Base-by-base conservation (phyloP, 2,888 invertebrate species). In the Apantesis nais region DNA sequence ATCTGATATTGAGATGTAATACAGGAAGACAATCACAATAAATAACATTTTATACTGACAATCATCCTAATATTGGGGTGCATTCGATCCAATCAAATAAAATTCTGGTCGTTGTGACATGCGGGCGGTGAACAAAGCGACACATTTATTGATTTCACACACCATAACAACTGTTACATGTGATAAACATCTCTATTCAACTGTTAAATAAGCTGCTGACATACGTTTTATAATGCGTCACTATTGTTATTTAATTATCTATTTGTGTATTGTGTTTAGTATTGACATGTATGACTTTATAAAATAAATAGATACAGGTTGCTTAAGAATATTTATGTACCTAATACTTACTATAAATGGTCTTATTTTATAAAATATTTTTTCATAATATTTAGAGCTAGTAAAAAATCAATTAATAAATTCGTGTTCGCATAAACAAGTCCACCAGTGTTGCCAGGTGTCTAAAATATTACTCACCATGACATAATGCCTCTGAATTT, bases 401-500 rank as follows among this genome's bases (percentile, higher is more conserved):
- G 2, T 37, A 16, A 41, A 11, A 41, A 29, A 1, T 0, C 39
- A 29, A 29, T 44, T 4, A 63, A 37, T 29, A 63, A 19, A 44
- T 29, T 22, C 19, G 31, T 22, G 44, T 44, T 37, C 16, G 19
- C 12, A 41, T 5, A 44, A 41, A 63, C 22, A 63, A 63, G 44
- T 63, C 22, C 44, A 44, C 11, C 16, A 41, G 29, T 41, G 39
- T n/a, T 58, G 29, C 58, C 16, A 58, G n/a, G 29, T 44, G 29
- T 16, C 11, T 61, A 66, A 58, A 61, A 70, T 66, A 22, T 71
- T 78, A 94, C 97, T 97, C 94, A 98, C 98, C 98, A 98, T 98
- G 83, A 98, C 97, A 95, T 98, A 98, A 95, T 98, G 98, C 93
- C 98, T 96, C 93, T 98, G 98, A 95, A 98, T 97, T 95, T 98